Evolutionary conservation across 2,113 vertebrate species (phyloP), one percentile per base, ranked within the genome.

Genomic region (Sardina pilchardus): DNA sequence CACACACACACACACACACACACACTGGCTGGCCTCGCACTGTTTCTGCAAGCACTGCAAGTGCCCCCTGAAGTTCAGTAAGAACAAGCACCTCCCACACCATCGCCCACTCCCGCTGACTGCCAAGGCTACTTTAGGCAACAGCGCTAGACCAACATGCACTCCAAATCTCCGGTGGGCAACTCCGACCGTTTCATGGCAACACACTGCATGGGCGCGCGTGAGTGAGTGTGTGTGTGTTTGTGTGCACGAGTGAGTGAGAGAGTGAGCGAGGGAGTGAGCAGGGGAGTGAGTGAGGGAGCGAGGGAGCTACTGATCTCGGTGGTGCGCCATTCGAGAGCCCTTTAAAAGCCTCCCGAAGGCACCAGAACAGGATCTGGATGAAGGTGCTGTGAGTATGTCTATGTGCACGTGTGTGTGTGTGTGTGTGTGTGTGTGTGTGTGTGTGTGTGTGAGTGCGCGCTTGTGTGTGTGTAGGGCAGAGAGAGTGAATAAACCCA

Each of bases 61-160:
- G 90, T 91, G 89, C 89, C 90, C 92, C 90, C 91, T 91, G 90
- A 89, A 92, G 92, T 90, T 63, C 90, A 50, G 85, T 87, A 89
- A 91, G 92, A 94, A 93, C 93, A 94, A 92, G 87, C 89, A 92
- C 88, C 91, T 91, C 92, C 93, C 92, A 93, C 92, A 90, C 87
- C 42, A 82, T 83, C 88, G 87, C 92, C 92, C 91, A 92, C 90
- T 30, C 89, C 82, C 88, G 85, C 89, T 88, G 90, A 91, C 88
- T 19, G 84, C 88, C 90, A 84, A 90, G 63, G 89, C 91, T 88
- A 90, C 4, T 85, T 87, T 84, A 90, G 89, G 90, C 88, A 90
- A 84, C 87, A 85, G 84, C 83, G 86, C 89, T 85, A 90, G 89
- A 89, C 88, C 87, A 63, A 86, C 26, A 43, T 47, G 81, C 50